phyloP scores from a whole-genome alignment of 2,797 vertebrate species.

The Nannoperca obscura region DNA sequence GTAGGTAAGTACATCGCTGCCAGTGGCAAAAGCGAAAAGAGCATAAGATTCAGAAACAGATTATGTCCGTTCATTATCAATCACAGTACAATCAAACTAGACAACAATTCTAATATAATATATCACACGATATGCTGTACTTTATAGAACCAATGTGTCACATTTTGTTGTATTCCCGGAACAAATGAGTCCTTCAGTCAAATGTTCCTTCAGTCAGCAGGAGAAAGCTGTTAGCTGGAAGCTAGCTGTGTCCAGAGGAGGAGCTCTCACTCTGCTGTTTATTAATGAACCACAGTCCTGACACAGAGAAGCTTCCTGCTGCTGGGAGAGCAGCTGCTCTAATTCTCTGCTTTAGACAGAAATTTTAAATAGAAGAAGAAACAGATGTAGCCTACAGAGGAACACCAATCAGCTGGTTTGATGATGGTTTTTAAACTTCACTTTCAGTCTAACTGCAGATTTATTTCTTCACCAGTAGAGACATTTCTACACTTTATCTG shows the following conservation, averaged over 20 bases:
- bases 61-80: too few species aligned
- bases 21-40: too few species aligned
- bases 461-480: not conserved
- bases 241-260: not conserved
- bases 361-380: slow-evolving; percentile 13
- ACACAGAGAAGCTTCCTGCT: not conserved
- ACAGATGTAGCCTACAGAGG: not conserved
- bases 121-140: too few species aligned
- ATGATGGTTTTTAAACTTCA: too few species aligned
- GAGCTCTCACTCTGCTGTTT: slow-evolving; percentile 9
- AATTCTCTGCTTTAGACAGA: not conserved
- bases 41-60: too few species aligned
- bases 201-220: too few species aligned
- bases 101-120: too few species aligned
- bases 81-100: too few species aligned
- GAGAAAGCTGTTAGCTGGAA: not conserved
- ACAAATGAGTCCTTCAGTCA: too few species aligned
- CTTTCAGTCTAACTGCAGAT: not conserved
- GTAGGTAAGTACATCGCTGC: too few species aligned
- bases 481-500: not conserved
- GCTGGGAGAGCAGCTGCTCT: slow-evolving; percentile 35
- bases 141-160: too few species aligned
- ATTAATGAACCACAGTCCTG: not conserved
- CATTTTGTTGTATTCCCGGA: too few species aligned
- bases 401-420: not conserved